Conservation (phyloP, 2,113 vertebrate genomes). For the Oncorhynchus keta region DNA sequence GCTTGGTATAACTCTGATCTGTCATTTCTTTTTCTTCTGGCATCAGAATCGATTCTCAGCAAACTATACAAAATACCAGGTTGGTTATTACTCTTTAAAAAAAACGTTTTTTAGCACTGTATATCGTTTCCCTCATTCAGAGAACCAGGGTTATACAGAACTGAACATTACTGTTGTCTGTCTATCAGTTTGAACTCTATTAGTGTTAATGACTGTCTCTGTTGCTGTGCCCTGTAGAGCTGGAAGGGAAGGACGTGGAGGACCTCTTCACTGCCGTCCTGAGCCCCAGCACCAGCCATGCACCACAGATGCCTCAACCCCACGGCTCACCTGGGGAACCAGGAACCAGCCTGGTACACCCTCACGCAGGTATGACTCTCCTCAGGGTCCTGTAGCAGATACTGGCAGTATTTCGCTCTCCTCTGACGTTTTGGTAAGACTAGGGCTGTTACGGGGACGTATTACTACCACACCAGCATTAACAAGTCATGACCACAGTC, state of each 20-base stretch:
- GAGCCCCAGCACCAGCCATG: conserved; percentile 84
- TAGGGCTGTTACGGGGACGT: too few relatives aligned
- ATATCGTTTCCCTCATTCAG: not conserved
- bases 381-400: not conserved
- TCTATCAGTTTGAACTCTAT: not conserved
- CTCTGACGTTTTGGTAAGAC: not conserved
- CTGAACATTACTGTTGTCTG: too few relatives aligned
- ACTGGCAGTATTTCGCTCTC: not conserved
- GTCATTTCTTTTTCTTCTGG: conserved; percentile 25
- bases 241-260: conserved; percentile 96
- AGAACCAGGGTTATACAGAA: too few relatives aligned
- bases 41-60: conserved; percentile 92
- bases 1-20: conserved; percentile 5
- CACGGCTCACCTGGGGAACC: conserved; percentile 68
- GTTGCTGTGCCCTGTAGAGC: conserved; percentile 71
- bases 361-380: conserved; percentile 75
- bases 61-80: conserved; percentile 99
- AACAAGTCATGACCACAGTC: too few relatives aligned
- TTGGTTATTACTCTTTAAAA: conserved; percentile 58
- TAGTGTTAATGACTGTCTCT: not conserved
- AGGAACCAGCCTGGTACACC: conserved; percentile 75
- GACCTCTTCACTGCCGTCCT: conserved; percentile 95
- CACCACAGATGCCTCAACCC: conserved; percentile 80
- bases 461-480: too few relatives aligned
- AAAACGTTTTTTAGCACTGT: not conserved